Evolutionary conservation across 2,113 vertebrate species (phyloP).

Genomic region (Myotis brandtii): DNA sequence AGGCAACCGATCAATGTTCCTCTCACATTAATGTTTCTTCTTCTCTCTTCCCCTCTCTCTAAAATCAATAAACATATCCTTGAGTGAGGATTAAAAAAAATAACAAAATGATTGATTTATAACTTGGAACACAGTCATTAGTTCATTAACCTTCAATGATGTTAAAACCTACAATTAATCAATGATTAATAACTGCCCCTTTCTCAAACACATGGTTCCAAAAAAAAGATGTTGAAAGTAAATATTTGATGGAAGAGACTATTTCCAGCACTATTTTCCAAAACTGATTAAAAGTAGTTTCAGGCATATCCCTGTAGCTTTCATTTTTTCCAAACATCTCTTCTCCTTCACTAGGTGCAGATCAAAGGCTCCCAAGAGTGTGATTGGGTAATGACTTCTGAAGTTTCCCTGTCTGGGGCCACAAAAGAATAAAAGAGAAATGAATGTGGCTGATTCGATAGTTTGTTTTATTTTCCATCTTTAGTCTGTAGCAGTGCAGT

Average conservation of each 20-base stretch:
- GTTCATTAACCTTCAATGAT: not conserved
- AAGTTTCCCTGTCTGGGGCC: not conserved
- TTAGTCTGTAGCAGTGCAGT: not conserved
- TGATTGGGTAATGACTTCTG: not conserved
- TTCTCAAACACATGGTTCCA: not conserved
- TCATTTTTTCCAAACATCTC: not conserved
- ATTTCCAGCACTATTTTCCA: not conserved
- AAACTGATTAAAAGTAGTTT: not conserved
- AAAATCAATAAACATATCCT: not conserved
- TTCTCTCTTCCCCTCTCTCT: not conserved
- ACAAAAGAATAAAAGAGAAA: slow-evolving; percentile 11
- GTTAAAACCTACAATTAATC: not conserved
- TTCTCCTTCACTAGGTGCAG: not conserved
- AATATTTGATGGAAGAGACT: not conserved
- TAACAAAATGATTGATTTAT: not conserved
- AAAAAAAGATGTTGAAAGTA: not conserved
- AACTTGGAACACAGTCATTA: not conserved
- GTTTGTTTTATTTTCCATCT: not conserved
- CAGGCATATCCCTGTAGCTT: not conserved
- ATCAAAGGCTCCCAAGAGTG: not conserved
- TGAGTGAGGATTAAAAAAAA: not conserved
- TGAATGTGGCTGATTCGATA: not conserved
- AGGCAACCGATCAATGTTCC: not conserved
- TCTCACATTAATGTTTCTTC: not conserved
- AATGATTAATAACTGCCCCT: not conserved